Conservation (phyloP, 2,797 vertebrate genomes). For the Arremon brunneinucha region DNA sequence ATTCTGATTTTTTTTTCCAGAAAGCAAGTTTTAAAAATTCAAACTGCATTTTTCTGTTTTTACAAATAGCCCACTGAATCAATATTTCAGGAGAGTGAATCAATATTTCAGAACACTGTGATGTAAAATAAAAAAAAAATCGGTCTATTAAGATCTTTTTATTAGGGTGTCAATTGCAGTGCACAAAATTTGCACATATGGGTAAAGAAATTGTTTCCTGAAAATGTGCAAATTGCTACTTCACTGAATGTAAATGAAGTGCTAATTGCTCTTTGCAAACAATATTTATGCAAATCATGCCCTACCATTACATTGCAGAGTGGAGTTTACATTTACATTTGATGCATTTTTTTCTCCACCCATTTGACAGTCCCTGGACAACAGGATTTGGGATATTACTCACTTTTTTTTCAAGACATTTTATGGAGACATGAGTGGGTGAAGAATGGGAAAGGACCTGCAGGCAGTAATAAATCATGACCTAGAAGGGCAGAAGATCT, state of each 20-base stretch:
- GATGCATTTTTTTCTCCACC: background rate
- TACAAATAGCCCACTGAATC: constrained; percentile 55
- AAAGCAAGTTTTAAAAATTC: constrained; percentile 40
- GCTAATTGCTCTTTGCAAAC: constrained; percentile 76
- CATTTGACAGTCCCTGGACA: constrained; percentile 45
- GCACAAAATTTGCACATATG: constrained; percentile 53
- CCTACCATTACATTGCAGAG: background rate
- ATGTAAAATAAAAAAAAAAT: constrained; percentile 41
- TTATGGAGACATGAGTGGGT: background rate
- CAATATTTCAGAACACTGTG: constrained; percentile 48
- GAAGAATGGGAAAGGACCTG: constrained; percentile 25
- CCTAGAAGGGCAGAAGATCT: constrained; percentile 4
- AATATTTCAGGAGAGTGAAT: constrained; percentile 62
- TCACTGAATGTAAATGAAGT: constrained; percentile 68
- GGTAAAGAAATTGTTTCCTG: constrained; percentile 58
- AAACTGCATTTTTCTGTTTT: constrained; percentile 38
- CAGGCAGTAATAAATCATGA: constrained; percentile 31
- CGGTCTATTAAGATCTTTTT: constrained; percentile 54
- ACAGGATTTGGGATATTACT: constrained; percentile 2
- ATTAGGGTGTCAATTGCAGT: constrained; percentile 36
- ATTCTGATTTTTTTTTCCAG: background rate
- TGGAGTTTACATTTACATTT: background rate
- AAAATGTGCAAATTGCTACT: constrained; percentile 69
- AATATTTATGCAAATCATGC: constrained; percentile 75
- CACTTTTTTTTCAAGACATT: constrained; percentile 7